These are phyloP conservation scores for Pogonomyrmex barbatus DNA, from an alignment of 1,140 invertebrate species.

Conservation along the genomic window DNA sequence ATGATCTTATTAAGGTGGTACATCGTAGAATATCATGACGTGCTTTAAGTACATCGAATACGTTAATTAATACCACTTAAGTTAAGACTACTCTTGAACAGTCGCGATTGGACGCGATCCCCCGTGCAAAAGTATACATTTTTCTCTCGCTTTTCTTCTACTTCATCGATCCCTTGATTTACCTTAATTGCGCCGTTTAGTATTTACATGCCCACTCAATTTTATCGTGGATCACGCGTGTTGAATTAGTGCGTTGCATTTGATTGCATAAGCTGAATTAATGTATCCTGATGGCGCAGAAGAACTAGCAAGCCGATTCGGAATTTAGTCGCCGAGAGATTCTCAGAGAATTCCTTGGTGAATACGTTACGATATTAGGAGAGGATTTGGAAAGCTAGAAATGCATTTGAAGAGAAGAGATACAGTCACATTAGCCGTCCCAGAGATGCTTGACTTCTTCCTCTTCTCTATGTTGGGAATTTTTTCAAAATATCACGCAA, in stretches of 20 bases:
- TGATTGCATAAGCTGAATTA: conserved; percentile 29
- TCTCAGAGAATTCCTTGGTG: background rate
- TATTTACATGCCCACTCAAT: conserved; percentile 38
- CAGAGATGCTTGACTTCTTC: background rate
- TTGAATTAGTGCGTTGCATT: conserved; percentile 25
- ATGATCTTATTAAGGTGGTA: conserved; percentile 56
- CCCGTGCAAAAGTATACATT: background rate
- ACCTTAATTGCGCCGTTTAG: conserved; percentile 22
- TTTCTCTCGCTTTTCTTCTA: background rate
- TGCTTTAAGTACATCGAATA: conserved; percentile 31
- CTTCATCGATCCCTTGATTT: conserved; percentile 10
- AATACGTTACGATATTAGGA: background rate
- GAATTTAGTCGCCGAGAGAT: background rate
- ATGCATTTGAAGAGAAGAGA: background rate
- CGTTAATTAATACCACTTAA: conserved; percentile 60
- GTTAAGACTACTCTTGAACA: conserved; percentile 26
- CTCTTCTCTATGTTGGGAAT: background rate
- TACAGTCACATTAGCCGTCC: background rate
- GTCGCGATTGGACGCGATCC: conserved; percentile 37
- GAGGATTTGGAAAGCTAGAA: conserved; percentile 8
- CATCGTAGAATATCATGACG: conserved; percentile 47
- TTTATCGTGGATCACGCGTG: background rate
- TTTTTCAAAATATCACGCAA: background rate
- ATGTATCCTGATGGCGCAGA: conserved; percentile 5
- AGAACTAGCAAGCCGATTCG: background rate